These are phyloP conservation scores for Eurypyga helias DNA, from an alignment of 2,113 vertebrate species.

Conservation along the genomic window DNA sequence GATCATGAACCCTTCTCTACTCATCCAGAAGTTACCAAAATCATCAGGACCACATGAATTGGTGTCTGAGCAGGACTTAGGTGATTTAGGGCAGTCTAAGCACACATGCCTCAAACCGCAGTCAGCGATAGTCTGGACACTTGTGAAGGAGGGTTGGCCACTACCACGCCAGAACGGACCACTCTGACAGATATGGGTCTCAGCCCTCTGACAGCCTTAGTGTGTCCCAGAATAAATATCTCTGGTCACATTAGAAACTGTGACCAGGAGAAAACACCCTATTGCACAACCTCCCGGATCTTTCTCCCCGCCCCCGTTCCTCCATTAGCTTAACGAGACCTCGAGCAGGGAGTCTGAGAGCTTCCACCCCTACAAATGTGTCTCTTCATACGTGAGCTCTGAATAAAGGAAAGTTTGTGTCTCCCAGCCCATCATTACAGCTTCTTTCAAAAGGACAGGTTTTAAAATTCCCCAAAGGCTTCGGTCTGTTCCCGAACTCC, in stretches of 20 bases:
- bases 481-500: neutral
- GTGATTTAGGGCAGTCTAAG: neutral
- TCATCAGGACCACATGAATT: accelerated
- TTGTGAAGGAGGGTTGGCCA: neutral
- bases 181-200: neutral
- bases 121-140: neutral
- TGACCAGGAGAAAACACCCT: neutral
- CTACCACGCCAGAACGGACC: neutral
- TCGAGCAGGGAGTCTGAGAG: neutral
- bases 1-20: neutral
- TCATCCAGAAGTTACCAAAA: neutral
- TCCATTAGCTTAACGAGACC: neutral
- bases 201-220: neutral
- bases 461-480: neutral
- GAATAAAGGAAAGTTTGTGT: neutral
- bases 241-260: neutral
- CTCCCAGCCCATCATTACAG: neutral
- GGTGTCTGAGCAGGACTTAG: neutral
- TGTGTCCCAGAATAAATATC: accelerated
- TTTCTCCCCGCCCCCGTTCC: neutral
- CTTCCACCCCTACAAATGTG: neutral
- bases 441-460: neutral
- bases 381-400: neutral
- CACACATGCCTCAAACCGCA: neutral
- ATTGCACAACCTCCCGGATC: neutral